Percentiles rank a stretch among this genome's conserved stretches.
Evolutionary conservation across 1,140 invertebrate genomes (phyloP).

Genomic region (Drosophila cardini): DNA sequence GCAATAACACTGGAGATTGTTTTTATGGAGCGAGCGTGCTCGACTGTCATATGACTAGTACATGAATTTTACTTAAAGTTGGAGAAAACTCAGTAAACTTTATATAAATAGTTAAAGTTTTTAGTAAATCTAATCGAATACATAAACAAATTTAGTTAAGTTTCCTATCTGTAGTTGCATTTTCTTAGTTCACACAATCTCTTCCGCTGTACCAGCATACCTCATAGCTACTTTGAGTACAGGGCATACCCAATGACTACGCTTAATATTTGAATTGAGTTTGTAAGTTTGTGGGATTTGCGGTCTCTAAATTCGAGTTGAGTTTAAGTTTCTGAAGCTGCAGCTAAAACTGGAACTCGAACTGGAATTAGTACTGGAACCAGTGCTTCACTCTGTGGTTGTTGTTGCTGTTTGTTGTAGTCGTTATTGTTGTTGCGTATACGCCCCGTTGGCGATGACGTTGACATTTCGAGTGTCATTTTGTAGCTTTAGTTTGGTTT

Average conservation of each 20-base stretch:
- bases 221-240: background rate
- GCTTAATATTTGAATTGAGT: conserved; percentile 13
- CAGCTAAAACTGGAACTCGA: background rate
- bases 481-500: conserved; percentile 37
- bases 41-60: too few relatives aligned
- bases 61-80: too few relatives aligned
- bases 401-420: too few relatives aligned
- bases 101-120: too few relatives aligned
- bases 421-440: conserved; percentile 25
- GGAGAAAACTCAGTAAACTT: too few relatives aligned
- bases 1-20: conserved; percentile 17
- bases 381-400: too few relatives aligned
- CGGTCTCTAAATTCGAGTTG: conserved; percentile 19
- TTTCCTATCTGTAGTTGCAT: too few relatives aligned
- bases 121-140: too few relatives aligned
- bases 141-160: too few relatives aligned
- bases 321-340: conserved; percentile 20
- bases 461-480: conserved; percentile 78
- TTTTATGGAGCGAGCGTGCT: background rate
- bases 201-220: background rate
- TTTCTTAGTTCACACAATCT: too few relatives aligned
- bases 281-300: conserved; percentile 7
- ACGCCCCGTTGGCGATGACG: conserved; percentile 51
- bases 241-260: conserved; percentile 14
- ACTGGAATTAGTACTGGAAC: background rate